Evolutionary conservation across 2,797 vertebrate genomes (phyloP), one percentile per base, ranked within the genome.

Genomic region (Sebastes minor): DNA sequence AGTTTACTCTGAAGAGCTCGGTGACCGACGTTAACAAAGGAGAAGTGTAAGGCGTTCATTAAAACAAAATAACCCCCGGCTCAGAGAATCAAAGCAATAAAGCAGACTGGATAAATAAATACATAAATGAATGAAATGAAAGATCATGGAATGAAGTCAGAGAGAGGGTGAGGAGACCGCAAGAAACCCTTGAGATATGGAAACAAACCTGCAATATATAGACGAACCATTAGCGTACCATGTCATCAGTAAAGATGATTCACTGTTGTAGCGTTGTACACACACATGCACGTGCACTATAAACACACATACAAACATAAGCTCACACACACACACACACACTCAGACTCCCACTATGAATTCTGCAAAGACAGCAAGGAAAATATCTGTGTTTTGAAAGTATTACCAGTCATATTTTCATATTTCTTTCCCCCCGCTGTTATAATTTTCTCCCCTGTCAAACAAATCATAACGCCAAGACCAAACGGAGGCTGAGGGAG

Each of bases 361-460:
- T 83, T 88, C 71, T 89, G 88, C 85, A 89, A 63, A 89, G 88
- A 87, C 86, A 80, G 87, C 86, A 88, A 83, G 89, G 91, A 91
- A 92, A 93, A 90, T 87, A 92, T 89, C 79, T 73, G 76, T 91
- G 90, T 93, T 93, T 90, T 93, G 74, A 90, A 91, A 93, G 89
- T 92, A 94, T 92, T 91, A 93, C 86, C 75, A 88, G 86, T 90
- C 82, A 91, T 92, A 92, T 94, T 94, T 94, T 93, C 87, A 94
- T 90, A 93, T 93, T 94, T 93, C 88, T 93, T 92, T 92, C 88
- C 88, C 84, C 85, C 84, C 28, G 82, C 92, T 90, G 91, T 94
- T 94, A 91, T 92, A 94, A 93, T 94, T 95, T 93, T 94, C 92
- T 91, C 85, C 83, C 88, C 91, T 94, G 94, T 95, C 93, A 95